Percentiles rank a stretch among this genome's conserved stretches.
phyloP scores from a whole-genome alignment of 2,113 vertebrate genomes.

The Andinoacara biseriatus region DNA sequence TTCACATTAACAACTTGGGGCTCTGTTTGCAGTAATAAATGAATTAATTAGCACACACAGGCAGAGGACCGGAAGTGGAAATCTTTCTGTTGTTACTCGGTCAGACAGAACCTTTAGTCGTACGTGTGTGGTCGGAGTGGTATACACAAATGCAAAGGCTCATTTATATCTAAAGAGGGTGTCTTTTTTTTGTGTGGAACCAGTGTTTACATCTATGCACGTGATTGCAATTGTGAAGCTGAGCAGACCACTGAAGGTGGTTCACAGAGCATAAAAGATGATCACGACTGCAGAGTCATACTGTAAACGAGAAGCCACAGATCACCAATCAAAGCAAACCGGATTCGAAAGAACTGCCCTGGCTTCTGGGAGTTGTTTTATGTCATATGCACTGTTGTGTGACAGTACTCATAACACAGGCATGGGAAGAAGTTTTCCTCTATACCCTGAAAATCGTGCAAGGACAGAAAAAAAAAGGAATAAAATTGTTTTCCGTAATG shows the following conservation, averaged over 20 bases:
- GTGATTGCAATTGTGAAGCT: conserved; percentile 12
- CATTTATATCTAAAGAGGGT: not conserved
- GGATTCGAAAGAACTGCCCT: not conserved
- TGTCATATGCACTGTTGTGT: conserved; percentile 18
- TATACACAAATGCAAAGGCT: conserved; percentile 10
- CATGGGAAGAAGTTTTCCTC: not conserved
- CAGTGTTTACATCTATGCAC: not conserved
- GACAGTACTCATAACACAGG: conserved; percentile 27
- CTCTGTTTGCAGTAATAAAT: not conserved
- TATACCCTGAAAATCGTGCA: not conserved
- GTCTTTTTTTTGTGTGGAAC: not conserved
- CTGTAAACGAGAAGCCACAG: conserved; percentile 33
- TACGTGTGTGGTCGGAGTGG: conserved; percentile 22
- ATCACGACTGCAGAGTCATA: conserved; percentile 4
- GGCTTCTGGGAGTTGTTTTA: conserved; percentile 7
- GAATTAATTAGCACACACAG: not conserved
- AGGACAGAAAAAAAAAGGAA: not conserved
- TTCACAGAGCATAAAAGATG: conserved; percentile 36
- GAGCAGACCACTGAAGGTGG: conserved; percentile 17
- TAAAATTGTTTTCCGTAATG: not conserved
- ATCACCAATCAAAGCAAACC: conserved; percentile 2
- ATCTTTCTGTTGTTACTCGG: not conserved
- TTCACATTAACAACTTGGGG: not conserved
- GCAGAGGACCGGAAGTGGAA: not conserved
- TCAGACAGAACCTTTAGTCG: not conserved